Base-by-base conservation (phyloP, 92 coral and sea anemone species). In the Pocillopora meandrina region DNA sequence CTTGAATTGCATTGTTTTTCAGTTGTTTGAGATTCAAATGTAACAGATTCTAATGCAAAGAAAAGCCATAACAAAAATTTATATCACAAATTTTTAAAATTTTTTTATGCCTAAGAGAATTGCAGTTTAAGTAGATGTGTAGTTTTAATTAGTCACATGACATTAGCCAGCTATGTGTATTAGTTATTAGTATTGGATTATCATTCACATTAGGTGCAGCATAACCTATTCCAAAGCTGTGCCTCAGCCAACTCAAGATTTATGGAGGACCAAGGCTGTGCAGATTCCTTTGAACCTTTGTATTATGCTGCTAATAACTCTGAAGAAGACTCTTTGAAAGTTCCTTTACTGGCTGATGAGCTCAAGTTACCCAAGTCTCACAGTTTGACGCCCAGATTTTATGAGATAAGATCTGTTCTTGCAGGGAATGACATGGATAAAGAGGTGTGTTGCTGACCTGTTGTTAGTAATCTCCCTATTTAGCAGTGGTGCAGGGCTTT, bases 331-430 rank as follows among this genome's bases (percentile, higher is more conserved):
- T 87, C 93, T 18, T 72, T 92, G n/a, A 94, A 88, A 87, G 93
- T 75, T 76, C 80, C 85, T 55, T 47, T 89, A 12, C 67, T 71
- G 17, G 31, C 66, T 61, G 92, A 87, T 35, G 88, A 81, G 49
- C 55, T 77, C 56, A 36, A 80, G 71, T 34, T 88, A 65, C n/a
- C 82, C 36, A 87, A 92, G 70, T 76, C 81, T 65, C 77, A 78
- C 55, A 81, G 79, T 67, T 82, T 82, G 72, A 81, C 77, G 61
- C 98, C 93, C 74, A 92, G 93, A 64, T 94, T 94, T 66, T 94
- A 94, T 85, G 98, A 94, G 63, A 78, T 92, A 72, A 94, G 98
- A 71, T 91, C 90, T 31, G 86, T 87, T n/a, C 78, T 87, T 5
- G 62, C 91, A 42, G 89, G 66, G 23, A 95, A 94, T 57, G 91